Percentiles rank a stretch among this genome's conserved stretches.
These are phyloP conservation scores for Kryptolebias marmoratus DNA, from an alignment of 2,113 vertebrate genomes.

Conservation along the genomic window DNA sequence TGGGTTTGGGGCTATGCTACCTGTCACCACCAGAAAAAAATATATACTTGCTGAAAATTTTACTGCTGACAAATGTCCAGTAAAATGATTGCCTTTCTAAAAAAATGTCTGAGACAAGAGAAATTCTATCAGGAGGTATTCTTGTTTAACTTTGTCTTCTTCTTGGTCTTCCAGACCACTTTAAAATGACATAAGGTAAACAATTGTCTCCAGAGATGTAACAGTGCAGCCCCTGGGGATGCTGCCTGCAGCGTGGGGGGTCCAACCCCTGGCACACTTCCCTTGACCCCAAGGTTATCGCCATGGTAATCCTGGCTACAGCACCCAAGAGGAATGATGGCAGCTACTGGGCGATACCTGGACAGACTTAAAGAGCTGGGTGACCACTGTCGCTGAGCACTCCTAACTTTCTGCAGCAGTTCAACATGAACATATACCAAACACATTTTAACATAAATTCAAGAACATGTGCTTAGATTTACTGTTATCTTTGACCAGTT, in stretches of 20 bases:
- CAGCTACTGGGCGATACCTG: conserved; percentile 66
- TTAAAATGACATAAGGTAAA: conserved; percentile 53
- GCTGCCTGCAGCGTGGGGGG: conserved; percentile 62
- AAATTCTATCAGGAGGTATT: not conserved
- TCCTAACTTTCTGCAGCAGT: too few relatives aligned
- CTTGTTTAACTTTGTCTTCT: conserved; percentile 18
- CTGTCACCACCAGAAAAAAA: not conserved
- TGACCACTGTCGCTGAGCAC: too few relatives aligned
- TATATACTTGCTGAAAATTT: too few relatives aligned
- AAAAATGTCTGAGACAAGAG: not conserved
- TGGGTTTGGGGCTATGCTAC: not conserved
- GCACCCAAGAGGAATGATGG: conserved; percentile 60
- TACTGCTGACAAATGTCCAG: not conserved
- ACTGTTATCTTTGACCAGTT: not conserved
- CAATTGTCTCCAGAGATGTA: conserved; percentile 47
- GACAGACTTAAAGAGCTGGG: conserved; percentile 14
- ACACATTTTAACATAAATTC: too few relatives aligned
- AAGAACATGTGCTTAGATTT: too few relatives aligned
- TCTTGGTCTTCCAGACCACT: conserved; percentile 15
- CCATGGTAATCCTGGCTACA: conserved; percentile 70
- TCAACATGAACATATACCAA: too few relatives aligned
- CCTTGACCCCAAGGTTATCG: conserved; percentile 78
- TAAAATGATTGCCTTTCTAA: not conserved
- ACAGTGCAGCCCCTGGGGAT: conserved; percentile 32
- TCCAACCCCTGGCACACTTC: conserved; percentile 74